phyloP scores from a whole-genome alignment of 2,888 invertebrate genomes.

The Trypoxylon attenuatum region DNA sequence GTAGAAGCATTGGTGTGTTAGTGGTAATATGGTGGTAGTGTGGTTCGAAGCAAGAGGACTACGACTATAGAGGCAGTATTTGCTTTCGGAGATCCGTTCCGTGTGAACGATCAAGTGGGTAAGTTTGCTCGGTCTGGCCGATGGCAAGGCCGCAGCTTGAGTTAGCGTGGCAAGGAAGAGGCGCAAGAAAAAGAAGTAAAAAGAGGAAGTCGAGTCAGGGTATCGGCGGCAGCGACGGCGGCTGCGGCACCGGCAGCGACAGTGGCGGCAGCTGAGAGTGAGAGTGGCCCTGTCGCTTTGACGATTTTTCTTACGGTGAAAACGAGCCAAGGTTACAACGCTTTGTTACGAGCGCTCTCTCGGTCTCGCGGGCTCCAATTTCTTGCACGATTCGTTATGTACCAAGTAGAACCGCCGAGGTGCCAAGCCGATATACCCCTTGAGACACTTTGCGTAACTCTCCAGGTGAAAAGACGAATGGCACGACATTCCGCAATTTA shows the following conservation, averaged over 20 bases:
- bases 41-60: too few relatives aligned
- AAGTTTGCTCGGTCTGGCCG: background rate
- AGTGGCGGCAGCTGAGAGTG: conserved; percentile 48
- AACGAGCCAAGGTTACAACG: conserved; percentile 52
- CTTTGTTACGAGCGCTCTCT: conserved; percentile 50
- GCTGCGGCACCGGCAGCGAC: background rate
- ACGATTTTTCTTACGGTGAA: conserved; percentile 55
- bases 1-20: too few relatives aligned
- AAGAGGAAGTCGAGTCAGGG: conserved; percentile 17
- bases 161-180: conserved; percentile 30
- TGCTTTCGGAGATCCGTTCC: conserved; percentile 36
- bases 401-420: background rate
- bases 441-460: conserved; percentile 28
- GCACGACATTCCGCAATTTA: background rate
- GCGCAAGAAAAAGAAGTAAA: conserved; percentile 31
- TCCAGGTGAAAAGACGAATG: conserved; percentile 6
- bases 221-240: conserved; percentile 20
- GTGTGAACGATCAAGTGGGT: conserved; percentile 41
- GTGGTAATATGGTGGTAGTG: too few relatives aligned
- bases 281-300: conserved; percentile 52
- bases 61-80: too few relatives aligned
- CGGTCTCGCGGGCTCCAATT: conserved; percentile 31
- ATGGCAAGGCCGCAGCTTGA: conserved; percentile 40
- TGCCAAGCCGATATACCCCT: too few relatives aligned
- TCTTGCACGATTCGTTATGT: conserved; percentile 36